phyloP scores from a whole-genome alignment of 2,113 vertebrate genomes.

The Halcyon malimbica region DNA sequence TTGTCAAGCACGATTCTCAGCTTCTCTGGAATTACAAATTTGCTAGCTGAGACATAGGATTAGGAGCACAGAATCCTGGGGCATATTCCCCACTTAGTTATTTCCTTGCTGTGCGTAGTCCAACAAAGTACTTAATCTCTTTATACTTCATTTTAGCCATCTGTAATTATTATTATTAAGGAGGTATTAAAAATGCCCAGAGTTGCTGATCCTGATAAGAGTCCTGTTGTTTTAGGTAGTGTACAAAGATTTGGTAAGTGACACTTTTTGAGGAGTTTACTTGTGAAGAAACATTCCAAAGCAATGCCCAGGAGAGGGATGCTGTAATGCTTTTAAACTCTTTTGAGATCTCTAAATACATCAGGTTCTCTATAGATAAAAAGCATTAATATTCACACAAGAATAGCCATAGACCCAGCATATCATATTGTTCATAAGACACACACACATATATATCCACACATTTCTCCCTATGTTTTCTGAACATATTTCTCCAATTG shows the following conservation, averaged over 20 bases:
- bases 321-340: neutral
- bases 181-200: neutral
- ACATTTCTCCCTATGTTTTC: neutral
- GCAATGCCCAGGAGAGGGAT: neutral
- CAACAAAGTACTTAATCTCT: constrained; percentile 35
- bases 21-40: neutral
- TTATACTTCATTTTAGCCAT: neutral
- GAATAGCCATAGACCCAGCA: neutral
- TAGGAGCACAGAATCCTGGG: neutral
- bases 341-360: neutral
- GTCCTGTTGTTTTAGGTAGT: neutral
- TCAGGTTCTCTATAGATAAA: neutral
- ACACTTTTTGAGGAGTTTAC: neutral
- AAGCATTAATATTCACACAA: neutral
- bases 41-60: neutral
- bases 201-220: neutral
- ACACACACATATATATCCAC: neutral
- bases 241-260: neutral
- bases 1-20: neutral
- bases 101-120: neutral
- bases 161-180: constrained; percentile 45
- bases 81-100: neutral
- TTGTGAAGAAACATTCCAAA: neutral
- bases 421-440: neutral
- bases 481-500: constrained; percentile 26